Conservation (phyloP, 2,113 vertebrate species). For the Dipodomys ordii region DNA sequence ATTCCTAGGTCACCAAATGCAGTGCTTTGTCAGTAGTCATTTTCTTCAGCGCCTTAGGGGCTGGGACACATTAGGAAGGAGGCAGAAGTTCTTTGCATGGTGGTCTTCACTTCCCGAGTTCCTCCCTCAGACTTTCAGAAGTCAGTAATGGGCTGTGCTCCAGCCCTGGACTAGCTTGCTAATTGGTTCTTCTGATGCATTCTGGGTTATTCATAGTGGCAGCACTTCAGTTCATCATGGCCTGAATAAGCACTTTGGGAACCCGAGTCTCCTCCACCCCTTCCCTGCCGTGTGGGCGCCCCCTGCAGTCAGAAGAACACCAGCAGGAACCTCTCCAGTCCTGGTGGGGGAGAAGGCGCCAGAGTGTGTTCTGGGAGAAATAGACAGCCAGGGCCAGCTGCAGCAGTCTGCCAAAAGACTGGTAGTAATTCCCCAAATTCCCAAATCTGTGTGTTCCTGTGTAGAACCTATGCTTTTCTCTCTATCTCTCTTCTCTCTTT, state of each 20-base stretch:
- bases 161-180: neutral
- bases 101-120: neutral
- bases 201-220: neutral
- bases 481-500: no score
- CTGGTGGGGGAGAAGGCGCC: no score
- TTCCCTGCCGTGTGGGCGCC: neutral
- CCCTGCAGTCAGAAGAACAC: neutral
- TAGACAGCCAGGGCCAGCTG: neutral
- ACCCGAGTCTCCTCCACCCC: neutral
- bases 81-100: neutral
- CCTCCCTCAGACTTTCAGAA: neutral
- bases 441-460: neutral
- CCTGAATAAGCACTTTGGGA: neutral
- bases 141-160: neutral
- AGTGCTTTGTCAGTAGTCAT: neutral
- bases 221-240: neutral
- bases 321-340: no score
- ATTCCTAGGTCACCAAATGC: neutral
- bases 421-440: neutral
- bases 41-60: neutral
- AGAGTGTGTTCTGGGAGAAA: neutral
- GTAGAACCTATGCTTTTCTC: no score
- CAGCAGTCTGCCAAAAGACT: neutral
- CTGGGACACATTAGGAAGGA: neutral
- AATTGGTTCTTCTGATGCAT: slow-evolving; percentile 9